Base-by-base conservation (phyloP, 2,797 vertebrate genomes). In the Sarcophilus harrisii region DNA sequence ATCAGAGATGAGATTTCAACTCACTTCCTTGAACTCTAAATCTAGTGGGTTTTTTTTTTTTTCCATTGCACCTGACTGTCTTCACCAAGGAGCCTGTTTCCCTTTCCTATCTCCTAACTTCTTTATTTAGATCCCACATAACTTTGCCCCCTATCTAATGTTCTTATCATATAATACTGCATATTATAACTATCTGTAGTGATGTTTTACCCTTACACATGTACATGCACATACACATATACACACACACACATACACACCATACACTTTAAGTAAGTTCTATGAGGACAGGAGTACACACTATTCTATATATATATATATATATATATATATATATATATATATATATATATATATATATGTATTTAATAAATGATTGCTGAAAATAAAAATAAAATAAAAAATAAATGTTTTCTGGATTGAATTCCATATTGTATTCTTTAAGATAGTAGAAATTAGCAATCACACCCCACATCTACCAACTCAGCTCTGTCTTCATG, bases 1-100 rank as follows among this genome's bases (percentile, higher is more conserved):
- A 55, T 21, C 38, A 6, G 28, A 73, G 90, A 24, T 10, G 0
- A 52, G 89, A 95, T 62, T 92, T 94, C 73, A 98, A 93, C 81
- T 45, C 32, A 21, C 30, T 29, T 32, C 16, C 90, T 91, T 24
- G 38, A 93, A 95, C n/a, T 89, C 0, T n/a, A 91, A 58, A 89
- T 81, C 38, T 21, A 27, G 24, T 45, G n/a, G 73, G 49, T 49
- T 49, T 38, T 38, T 38, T 49, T 49, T 2, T 81, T 49, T 87
- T 87, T 49, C 73, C 73, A 87, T 87, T 87, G 38, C 45, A 11
- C 38, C 8, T 3, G 3, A 2, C 18, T 81, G 66, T 9, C n/a
- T 81, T 10, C n/a, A 81, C 8, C 32, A 66, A 66, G 29, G 62
- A 66, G 5, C 5, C 32, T n/a, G 29, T 60, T 66, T 66, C 30